Percentiles rank a stretch among this genome's conserved stretches.
Conservation (phyloP, 1,140 invertebrate genomes). For the Leptinotarsa lineolata region DNA sequence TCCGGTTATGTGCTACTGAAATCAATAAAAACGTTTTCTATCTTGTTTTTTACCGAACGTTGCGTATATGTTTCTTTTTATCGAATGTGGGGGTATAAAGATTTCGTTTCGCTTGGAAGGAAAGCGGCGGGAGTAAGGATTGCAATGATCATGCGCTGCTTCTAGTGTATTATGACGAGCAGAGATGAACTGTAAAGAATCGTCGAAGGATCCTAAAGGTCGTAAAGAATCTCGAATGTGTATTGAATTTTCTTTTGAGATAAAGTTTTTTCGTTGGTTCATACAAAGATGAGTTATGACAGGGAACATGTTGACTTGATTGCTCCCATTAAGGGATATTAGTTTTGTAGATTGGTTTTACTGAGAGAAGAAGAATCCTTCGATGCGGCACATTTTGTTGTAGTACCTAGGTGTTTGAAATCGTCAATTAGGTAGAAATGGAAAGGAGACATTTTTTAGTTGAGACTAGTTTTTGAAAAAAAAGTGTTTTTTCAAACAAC, state of each 20-base stretch:
- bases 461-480: too few species aligned
- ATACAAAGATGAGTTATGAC: neutral
- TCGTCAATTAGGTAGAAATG: too few species aligned
- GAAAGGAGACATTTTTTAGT: too few species aligned
- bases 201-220: neutral
- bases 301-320: neutral
- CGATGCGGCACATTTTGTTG: too few species aligned
- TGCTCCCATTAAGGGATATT: neutral
- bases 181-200: slow-evolving; percentile 32
- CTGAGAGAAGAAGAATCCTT: too few species aligned
- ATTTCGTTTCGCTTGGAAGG: slow-evolving; percentile 38
- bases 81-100: slow-evolving; percentile 42
- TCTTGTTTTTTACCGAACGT: slow-evolving; percentile 44
- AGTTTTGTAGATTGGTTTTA: too few species aligned
- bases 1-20: slow-evolving; percentile 66
- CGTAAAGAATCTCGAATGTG: slow-evolving; percentile 8
- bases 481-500: too few species aligned
- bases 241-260: neutral
- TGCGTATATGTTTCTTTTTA: slow-evolving; percentile 39
- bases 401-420: too few species aligned
- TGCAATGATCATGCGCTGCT: slow-evolving; percentile 49
- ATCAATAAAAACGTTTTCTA: slow-evolving; percentile 66
- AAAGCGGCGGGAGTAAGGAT: slow-evolving; percentile 19
- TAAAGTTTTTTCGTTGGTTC: neutral
- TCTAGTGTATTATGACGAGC: slow-evolving; percentile 35